Evolutionary conservation across 2,888 invertebrate genomes (phyloP).

Genomic region (Aleiodes testaceus): DNA sequence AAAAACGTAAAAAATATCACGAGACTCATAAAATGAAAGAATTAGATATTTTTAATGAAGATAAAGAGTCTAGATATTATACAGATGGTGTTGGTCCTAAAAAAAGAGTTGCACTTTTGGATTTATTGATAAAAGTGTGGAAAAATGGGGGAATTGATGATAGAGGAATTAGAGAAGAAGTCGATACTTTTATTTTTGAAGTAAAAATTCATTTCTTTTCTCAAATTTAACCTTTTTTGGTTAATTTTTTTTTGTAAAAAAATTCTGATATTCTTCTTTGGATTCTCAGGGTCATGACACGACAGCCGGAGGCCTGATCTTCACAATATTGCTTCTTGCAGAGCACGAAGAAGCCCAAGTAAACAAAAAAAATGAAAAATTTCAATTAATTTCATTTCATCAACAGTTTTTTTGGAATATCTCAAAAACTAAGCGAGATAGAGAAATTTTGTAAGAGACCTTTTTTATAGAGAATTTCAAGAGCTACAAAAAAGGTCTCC

Average conservation of each 20-base stretch:
- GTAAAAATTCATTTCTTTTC: conserved; percentile 9
- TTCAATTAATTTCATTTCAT: too few species aligned
- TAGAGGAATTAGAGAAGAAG: not conserved
- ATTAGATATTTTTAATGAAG: conserved; percentile 40
- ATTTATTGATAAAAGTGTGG: conserved; percentile 46
- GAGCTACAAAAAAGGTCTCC: too few species aligned
- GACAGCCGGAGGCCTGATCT: conserved; percentile 75
- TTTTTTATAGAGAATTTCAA: too few species aligned
- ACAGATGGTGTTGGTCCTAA: conserved; percentile 78
- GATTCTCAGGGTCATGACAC: conserved; percentile 79
- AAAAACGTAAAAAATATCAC: conserved; percentile 60
- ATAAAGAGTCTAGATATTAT: conserved; percentile 74
- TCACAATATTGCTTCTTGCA: conserved; percentile 75
- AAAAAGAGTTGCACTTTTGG: conserved; percentile 51
- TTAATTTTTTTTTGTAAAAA: not conserved
- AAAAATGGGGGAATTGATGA: not conserved
- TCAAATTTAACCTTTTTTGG: too few species aligned
- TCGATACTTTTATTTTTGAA: conserved; percentile 56
- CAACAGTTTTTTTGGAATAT: too few species aligned
- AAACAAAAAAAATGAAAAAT: not conserved
- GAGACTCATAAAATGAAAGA: conserved; percentile 51
- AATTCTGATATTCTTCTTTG: conserved; percentile 59
- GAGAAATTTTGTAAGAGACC: too few species aligned
- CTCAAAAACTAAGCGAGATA: too few species aligned
- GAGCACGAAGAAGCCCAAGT: conserved; percentile 72